phyloP scores from a whole-genome alignment of 1,140 invertebrate genomes.

The Lutraria rhynchaena region DNA sequence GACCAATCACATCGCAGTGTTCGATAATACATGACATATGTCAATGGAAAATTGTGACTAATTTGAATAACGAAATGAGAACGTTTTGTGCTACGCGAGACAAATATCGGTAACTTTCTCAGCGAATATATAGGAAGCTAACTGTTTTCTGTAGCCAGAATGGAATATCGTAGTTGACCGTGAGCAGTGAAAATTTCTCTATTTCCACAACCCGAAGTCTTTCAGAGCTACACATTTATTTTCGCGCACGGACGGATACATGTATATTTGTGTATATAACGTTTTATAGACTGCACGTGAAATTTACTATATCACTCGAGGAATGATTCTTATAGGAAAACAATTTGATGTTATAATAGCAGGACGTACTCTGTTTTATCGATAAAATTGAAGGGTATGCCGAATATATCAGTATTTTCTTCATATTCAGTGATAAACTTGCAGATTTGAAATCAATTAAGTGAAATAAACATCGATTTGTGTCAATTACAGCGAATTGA shows the following conservation, averaged over 20 bases:
- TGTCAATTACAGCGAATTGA: slow-evolving; percentile 5
- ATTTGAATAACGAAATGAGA: slow-evolving; percentile 38
- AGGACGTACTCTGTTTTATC: too few species aligned
- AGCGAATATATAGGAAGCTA: slow-evolving; percentile 2
- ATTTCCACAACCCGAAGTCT: slow-evolving; percentile 27
- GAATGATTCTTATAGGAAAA: too few species aligned
- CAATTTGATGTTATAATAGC: too few species aligned
- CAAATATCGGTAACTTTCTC: too few species aligned
- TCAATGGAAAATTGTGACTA: slow-evolving; percentile 27
- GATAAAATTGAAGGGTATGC: too few species aligned
- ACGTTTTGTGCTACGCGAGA: too few species aligned
- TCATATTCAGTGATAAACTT: slow-evolving; percentile 1
- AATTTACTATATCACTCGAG: slow-evolving; percentile 5
- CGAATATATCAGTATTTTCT: slow-evolving; percentile 11
- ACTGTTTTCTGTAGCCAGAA: neutral
- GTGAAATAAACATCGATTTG: slow-evolving; percentile 42
- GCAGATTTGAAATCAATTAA: slow-evolving; percentile 42
- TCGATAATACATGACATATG: slow-evolving; percentile 36
- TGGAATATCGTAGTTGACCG: neutral
- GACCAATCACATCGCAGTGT: neutral
- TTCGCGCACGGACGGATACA: slow-evolving; percentile 20
- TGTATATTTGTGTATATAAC: neutral
- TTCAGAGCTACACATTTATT: slow-evolving; percentile 12
- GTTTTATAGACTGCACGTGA: slow-evolving; percentile 7
- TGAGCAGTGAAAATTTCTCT: neutral